Evolutionary conservation across 1,140 invertebrate genomes (phyloP).

Genomic region (Euura saliciscinereae): DNA sequence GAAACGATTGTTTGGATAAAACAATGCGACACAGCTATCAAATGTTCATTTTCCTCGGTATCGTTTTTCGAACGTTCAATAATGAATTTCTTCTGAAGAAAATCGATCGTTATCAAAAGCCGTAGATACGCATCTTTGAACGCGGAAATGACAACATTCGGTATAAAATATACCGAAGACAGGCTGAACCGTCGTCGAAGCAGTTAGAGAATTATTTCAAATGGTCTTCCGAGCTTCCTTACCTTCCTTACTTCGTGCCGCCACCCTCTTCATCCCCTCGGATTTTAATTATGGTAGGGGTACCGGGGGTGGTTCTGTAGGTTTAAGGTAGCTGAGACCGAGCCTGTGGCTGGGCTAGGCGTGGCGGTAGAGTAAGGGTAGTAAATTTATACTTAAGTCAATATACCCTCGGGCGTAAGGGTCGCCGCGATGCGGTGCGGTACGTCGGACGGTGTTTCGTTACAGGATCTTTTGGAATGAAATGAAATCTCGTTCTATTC

Average conservation of each 20-base stretch:
- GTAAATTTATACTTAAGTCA: conserved; percentile 27
- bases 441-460: not conserved
- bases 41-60: too few species aligned
- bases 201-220: conserved; percentile 40
- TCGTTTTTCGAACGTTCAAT: too few species aligned
- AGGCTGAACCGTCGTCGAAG: conserved; percentile 9
- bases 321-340: conserved; percentile 6
- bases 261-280: conserved; percentile 9
- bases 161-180: too few species aligned
- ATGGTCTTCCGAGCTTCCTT: conserved; percentile 33
- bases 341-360: not conserved
- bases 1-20: too few species aligned
- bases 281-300: conserved; percentile 40
- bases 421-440: conserved; percentile 10
- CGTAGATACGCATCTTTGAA: too few species aligned
- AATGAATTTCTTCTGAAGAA: too few species aligned
- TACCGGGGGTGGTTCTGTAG: not conserved
- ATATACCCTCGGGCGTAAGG: conserved; percentile 20
- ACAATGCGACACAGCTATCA: too few species aligned
- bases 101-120: too few species aligned
- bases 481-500: too few species aligned
- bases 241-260: not conserved
- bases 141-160: too few species aligned
- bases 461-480: too few species aligned
- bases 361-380: conserved; percentile 11